Evolutionary conservation across 2,797 vertebrate genomes (phyloP).

Genomic region (Oreochromis grahami): DNA sequence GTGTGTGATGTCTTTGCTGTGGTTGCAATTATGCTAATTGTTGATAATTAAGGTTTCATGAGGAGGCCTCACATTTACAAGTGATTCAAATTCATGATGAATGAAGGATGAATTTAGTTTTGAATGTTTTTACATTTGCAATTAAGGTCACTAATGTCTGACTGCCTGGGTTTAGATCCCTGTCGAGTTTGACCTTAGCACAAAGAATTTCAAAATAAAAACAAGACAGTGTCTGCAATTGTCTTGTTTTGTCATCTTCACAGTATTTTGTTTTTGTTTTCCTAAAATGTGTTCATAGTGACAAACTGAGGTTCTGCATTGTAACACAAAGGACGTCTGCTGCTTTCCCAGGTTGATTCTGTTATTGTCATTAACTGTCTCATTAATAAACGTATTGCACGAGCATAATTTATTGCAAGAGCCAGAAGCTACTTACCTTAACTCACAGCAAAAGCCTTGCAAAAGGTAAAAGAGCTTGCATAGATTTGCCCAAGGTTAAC

Average conservation of each 20-base stretch:
- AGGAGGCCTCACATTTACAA: neutral
- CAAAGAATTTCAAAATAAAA: neutral
- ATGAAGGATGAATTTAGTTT: neutral
- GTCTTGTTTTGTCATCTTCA: neutral
- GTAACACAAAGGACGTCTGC: rapidly evolving
- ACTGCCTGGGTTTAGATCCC: neutral
- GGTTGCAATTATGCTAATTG: conserved; percentile 7
- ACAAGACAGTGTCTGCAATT: neutral
- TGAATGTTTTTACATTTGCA: conserved; percentile 5
- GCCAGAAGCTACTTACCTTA: neutral
- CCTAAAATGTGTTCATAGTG: neutral
- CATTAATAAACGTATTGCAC: neutral
- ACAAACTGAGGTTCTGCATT: neutral
- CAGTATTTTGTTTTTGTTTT: neutral
- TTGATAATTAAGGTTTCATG: neutral
- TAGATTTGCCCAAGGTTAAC: neutral
- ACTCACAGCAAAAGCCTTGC: neutral
- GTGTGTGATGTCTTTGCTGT: neutral
- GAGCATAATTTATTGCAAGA: neutral
- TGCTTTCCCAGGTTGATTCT: neutral
- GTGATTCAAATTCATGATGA: conserved; percentile 4
- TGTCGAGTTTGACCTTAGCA: neutral
- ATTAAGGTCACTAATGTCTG: neutral
- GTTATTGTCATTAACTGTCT: neutral
- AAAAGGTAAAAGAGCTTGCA: neutral